phyloP scores from a whole-genome alignment of 2,797 vertebrate species.

The Vespertilio murinus region DNA sequence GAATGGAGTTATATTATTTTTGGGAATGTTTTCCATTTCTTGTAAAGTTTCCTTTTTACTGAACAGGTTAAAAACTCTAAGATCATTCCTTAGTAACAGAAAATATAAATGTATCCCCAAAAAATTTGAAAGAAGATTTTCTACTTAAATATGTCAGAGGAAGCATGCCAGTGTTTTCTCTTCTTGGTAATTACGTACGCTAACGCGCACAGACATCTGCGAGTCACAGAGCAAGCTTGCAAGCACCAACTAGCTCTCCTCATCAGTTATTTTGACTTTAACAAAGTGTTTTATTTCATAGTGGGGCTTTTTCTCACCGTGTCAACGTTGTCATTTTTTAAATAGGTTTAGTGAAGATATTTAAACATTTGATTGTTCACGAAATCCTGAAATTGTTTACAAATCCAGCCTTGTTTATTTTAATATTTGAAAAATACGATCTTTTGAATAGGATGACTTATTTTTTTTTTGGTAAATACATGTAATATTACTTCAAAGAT shows the following conservation, averaged over 20 bases:
- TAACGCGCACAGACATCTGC: not conserved
- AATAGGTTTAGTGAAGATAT: not conserved
- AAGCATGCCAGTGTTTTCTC: not conserved
- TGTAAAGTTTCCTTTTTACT: constrained; percentile 45
- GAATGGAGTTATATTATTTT: constrained; percentile 34
- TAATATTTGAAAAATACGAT: not conserved
- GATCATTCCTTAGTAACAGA: constrained; percentile 7
- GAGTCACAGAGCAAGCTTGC: not conserved
- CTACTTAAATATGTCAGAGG: constrained; percentile 29
- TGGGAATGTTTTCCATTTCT: constrained; percentile 35
- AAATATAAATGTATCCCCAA: constrained; percentile 31
- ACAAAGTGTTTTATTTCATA: constrained; percentile 40
- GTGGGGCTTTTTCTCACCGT: not conserved
- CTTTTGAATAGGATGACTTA: not conserved
- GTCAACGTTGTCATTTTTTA: not conserved
- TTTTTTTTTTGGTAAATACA: constrained; percentile 2
- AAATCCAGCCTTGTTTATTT: constrained; percentile 2
- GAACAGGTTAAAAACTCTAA: not conserved
- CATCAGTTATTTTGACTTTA: constrained; percentile 28
- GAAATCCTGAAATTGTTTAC: not conserved
- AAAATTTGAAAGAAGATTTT: not conserved
- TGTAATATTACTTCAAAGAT: constrained; percentile 37
- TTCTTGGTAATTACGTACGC: constrained; percentile 36
- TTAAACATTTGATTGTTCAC: not conserved
- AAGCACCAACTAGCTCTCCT: not conserved